Conservation (phyloP, 1,140 invertebrate genomes). For the Solen grandis region DNA sequence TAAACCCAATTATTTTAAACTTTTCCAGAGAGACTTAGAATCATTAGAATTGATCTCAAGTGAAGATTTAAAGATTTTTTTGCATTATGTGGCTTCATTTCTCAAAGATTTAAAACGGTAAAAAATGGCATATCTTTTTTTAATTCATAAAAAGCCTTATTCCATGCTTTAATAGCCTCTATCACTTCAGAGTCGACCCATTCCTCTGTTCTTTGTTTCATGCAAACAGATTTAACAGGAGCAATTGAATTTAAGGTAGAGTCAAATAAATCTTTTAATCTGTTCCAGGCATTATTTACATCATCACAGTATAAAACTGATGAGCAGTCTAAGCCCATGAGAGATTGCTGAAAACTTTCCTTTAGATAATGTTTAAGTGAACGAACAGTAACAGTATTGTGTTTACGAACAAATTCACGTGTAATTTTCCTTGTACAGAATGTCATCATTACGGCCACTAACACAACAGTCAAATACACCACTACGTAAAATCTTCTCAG, state of each 20-base stretch:
- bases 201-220: conserved; percentile 34
- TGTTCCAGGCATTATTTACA: conserved; percentile 2
- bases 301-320: conserved; percentile 20
- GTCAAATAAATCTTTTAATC: not conserved
- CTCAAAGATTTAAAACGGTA: not conserved
- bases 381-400: conserved; percentile 16
- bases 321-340: not conserved
- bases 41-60: conserved; percentile 5
- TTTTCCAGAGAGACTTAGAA: conserved; percentile 16
- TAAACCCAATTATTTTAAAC: not conserved
- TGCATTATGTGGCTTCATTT: not conserved
- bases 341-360: not conserved
- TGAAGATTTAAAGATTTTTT: not conserved
- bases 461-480: conserved; percentile 5
- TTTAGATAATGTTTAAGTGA: not conserved
- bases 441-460: conserved; percentile 37
- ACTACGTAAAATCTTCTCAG: not conserved
- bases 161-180: conserved; percentile 6
- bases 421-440: conserved; percentile 27
- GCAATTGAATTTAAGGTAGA: not conserved
- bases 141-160: conserved; percentile 16
- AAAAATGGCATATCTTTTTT: not conserved
- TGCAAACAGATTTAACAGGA: conserved; percentile 21
- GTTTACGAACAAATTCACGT: conserved; percentile 9
- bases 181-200: conserved; percentile 21